Conservation (phyloP, 1,140 invertebrate species). For the Drosophila oshimai region DNA sequence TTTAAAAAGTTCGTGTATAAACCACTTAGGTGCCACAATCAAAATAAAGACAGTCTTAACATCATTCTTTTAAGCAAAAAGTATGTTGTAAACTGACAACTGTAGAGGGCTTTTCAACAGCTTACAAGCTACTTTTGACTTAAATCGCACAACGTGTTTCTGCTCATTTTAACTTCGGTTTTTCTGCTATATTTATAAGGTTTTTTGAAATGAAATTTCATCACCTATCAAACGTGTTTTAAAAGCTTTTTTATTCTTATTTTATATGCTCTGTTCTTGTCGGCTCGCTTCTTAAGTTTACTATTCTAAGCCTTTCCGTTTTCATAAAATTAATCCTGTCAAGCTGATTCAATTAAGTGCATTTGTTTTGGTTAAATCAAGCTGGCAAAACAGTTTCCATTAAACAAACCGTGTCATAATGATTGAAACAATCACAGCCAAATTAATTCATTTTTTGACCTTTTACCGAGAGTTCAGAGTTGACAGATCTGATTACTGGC, state of each 20-base stretch:
- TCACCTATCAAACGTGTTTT: too few species aligned
- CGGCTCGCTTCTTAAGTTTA: too few species aligned
- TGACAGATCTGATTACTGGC: conserved; percentile 26
- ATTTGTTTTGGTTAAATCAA: too few species aligned
- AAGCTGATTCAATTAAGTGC: too few species aligned
- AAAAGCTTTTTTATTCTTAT: neutral
- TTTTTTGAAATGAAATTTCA: too few species aligned
- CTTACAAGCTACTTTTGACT: conserved; percentile 24
- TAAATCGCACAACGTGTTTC: conserved; percentile 14
- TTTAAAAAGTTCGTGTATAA: neutral
- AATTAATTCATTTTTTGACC: conserved; percentile 24
- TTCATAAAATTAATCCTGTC: too few species aligned
- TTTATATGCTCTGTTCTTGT: too few species aligned
- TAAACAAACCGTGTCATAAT: neutral
- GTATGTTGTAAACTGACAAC: conserved; percentile 21
- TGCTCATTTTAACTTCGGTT: neutral
- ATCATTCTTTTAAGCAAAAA: neutral
- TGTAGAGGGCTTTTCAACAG: neutral
- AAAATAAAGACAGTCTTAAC: conserved; percentile 2
- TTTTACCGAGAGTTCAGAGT: conserved; percentile 6
- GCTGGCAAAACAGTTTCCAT: too few species aligned
- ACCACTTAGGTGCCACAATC: conserved; percentile 6
- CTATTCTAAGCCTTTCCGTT: too few species aligned
- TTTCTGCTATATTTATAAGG: neutral
- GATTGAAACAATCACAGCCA: conserved; percentile 3